Percentiles rank a stretch among this genome's conserved stretches.
These are phyloP conservation scores for Scolopax rusticola DNA, from an alignment of 2,797 vertebrate genomes.

Conservation along the genomic window DNA sequence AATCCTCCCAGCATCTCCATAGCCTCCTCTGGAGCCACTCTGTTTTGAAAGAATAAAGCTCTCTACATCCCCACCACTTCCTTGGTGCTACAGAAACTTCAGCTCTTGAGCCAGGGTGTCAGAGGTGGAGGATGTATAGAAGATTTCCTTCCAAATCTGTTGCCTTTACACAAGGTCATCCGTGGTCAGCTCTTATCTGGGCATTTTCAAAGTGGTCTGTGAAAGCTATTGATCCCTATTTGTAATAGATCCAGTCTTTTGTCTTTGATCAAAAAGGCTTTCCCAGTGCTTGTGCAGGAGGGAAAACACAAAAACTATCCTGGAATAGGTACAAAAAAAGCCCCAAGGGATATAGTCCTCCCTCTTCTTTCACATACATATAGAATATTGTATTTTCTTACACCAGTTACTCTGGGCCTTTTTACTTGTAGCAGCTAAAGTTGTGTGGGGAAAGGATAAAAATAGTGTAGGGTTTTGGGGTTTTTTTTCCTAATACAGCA, in stretches of 20 bases:
- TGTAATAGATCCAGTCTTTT: not conserved
- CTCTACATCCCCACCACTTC: not conserved
- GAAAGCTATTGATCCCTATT: not conserved
- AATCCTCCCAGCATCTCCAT: not conserved
- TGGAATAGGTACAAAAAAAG: not conserved
- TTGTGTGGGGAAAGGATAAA: not conserved
- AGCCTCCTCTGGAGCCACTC: not conserved
- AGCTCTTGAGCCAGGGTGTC: not conserved
- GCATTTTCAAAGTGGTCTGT: not conserved
- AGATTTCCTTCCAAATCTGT: not conserved
- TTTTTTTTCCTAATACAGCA: not conserved
- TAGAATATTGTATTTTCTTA: not conserved
- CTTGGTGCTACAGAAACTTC: not conserved
- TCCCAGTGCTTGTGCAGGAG: not conserved
- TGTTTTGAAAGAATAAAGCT: not conserved
- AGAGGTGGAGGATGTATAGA: fast-evolving
- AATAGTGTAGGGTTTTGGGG: not conserved
- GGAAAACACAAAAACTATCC: not conserved
- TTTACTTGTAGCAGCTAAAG: not conserved
- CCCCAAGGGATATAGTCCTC: not conserved
- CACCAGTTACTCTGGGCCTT: not conserved
- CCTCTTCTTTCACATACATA: not conserved
- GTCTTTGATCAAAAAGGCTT: not conserved
- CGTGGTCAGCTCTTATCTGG: not conserved
- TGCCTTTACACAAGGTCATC: not conserved